Evolutionary conservation across 2,888 invertebrate genomes (phyloP).

Genomic region (Drosophila falleni): DNA sequence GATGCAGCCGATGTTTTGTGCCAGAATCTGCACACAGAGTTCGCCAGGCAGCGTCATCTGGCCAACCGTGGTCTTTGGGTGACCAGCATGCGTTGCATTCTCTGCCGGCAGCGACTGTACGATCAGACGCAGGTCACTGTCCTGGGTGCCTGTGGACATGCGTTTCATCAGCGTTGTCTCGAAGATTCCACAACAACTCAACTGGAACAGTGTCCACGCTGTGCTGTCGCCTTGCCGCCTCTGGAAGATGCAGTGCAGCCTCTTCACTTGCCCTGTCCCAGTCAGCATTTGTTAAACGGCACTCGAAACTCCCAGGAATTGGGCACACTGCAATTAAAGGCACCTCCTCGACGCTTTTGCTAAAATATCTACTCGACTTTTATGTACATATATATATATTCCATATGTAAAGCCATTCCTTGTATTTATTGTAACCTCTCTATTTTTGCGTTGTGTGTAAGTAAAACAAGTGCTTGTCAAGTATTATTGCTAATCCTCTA

Average conservation of each 20-base stretch:
- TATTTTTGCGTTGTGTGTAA: constrained; percentile 41
- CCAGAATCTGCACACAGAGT: constrained; percentile 88
- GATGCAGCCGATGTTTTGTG: constrained; percentile 88
- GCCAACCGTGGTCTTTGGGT: constrained; percentile 84
- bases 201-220: constrained; percentile 80
- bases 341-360: constrained; percentile 84
- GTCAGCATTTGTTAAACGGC: constrained; percentile 54
- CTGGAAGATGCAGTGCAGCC: constrained; percentile 6
- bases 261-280: constrained; percentile 80
- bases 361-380: constrained; percentile 23
- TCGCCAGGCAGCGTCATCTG: constrained; percentile 74
- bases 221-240: constrained; percentile 45
- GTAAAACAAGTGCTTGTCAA: constrained; percentile 46
- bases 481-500: constrained; percentile 39
- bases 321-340: constrained; percentile 83
- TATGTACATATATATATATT: constrained; percentile 29
- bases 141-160: constrained; percentile 84
- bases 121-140: constrained; percentile 81
- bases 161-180: constrained; percentile 82
- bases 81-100: constrained; percentile 83
- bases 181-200: constrained; percentile 10
- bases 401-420: constrained; percentile 29
- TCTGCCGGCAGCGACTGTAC: constrained; percentile 83
- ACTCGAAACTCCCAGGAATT: constrained; percentile 50
- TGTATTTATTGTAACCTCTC: constrained; percentile 25